These are phyloP conservation scores for Psix sp. DNA, from an alignment of 1,140 invertebrate genomes.

Conservation along the genomic window DNA sequence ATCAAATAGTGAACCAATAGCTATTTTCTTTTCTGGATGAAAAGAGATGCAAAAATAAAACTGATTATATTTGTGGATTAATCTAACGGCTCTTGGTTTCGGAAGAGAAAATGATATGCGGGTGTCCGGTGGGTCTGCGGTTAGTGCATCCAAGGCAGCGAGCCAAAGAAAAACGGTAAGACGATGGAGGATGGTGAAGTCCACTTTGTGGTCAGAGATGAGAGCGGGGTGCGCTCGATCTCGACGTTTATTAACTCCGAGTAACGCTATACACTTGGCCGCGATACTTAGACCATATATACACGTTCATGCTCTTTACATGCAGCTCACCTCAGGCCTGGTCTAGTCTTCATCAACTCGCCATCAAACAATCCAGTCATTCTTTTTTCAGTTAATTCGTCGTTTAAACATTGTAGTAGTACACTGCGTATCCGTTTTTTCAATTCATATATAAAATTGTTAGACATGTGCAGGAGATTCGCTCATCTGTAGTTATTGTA, in stretches of 20 bases:
- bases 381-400: slow-evolving; percentile 50
- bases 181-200: slow-evolving; percentile 28
- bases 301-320: slow-evolving; percentile 57
- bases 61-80: slow-evolving; percentile 34
- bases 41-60: too few species aligned
- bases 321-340: slow-evolving; percentile 53
- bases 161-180: slow-evolving; percentile 43
- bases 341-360: slow-evolving; percentile 40
- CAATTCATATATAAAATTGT: too few species aligned
- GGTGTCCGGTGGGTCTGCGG: slow-evolving; percentile 68
- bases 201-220: slow-evolving; percentile 52
- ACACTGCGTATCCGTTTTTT: slow-evolving; percentile 32
- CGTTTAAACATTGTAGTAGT: slow-evolving; percentile 34
- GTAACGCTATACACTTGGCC: slow-evolving; percentile 66
- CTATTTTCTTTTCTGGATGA: too few species aligned
- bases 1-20: too few species aligned
- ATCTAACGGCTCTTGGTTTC: slow-evolving; percentile 1
- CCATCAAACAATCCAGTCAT: slow-evolving; percentile 45
- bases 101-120: slow-evolving; percentile 71
- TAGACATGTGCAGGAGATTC: too few species aligned
- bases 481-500: too few species aligned
- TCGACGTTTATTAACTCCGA: slow-evolving; percentile 71
- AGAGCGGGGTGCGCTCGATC: slow-evolving; percentile 56
- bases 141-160: slow-evolving; percentile 40
- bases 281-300: slow-evolving; percentile 54